These are phyloP conservation scores for Sapajus apella DNA, from an alignment of 2,113 vertebrate genomes.

Conservation along the genomic window DNA sequence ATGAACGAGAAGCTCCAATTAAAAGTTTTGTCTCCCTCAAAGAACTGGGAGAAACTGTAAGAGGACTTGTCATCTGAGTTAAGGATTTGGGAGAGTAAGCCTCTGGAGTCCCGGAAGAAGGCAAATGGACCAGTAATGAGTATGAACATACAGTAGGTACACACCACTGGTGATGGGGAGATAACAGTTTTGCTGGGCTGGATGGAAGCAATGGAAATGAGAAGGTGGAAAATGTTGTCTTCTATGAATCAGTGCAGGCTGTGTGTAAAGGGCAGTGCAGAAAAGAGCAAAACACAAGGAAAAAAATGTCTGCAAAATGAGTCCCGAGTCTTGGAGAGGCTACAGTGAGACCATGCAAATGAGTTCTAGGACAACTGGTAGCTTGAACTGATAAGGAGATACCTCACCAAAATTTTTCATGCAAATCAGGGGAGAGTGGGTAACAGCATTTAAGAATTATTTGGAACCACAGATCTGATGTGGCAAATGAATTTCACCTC, in stretches of 20 bases:
- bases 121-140: not conserved
- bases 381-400: not conserved
- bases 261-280: not conserved
- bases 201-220: not conserved
- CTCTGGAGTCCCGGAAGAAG: not conserved
- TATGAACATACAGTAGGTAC: not conserved
- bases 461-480: not conserved
- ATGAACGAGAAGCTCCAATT: not conserved
- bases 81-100: not conserved
- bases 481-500: not conserved
- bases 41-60: not conserved
- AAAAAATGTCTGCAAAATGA: not conserved
- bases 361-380: not conserved
- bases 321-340: not conserved
- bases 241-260: not conserved
- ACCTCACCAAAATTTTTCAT: not conserved
- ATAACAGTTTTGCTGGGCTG: not conserved
- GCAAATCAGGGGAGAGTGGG: not conserved
- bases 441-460: not conserved
- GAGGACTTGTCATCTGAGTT: not conserved
- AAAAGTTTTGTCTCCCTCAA: not conserved
- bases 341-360: not conserved
- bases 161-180: not conserved
- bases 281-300: not conserved
- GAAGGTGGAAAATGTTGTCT: not conserved